Conservation (phyloP, 2,113 vertebrate genomes). For the Malaclemys terrapin region DNA sequence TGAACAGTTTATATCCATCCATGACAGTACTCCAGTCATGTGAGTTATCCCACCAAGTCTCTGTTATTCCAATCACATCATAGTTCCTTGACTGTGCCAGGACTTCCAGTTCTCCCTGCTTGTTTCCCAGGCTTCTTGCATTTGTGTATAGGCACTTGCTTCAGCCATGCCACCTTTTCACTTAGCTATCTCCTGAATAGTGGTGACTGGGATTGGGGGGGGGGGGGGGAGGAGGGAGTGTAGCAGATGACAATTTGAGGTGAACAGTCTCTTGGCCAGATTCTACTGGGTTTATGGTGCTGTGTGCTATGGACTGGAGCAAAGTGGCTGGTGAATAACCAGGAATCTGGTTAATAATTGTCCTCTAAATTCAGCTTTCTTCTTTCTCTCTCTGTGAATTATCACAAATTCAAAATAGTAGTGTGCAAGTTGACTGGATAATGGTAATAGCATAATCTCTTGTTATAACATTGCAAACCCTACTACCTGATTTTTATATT, state of each 20-base stretch:
- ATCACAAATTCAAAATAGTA: neutral
- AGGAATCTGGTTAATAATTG: neutral
- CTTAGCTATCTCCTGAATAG: too few relatives aligned
- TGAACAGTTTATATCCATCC: too few relatives aligned
- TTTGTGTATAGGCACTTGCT: neutral
- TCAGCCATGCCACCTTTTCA: too few relatives aligned
- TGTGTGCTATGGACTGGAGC: neutral
- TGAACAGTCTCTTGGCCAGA: neutral
- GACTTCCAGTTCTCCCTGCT: too few relatives aligned
- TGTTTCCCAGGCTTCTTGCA: too few relatives aligned
- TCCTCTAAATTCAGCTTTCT: neutral
- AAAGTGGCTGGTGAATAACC: neutral
- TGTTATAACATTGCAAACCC: neutral
- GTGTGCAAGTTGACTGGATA: accelerated
- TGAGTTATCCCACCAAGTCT: too few relatives aligned
- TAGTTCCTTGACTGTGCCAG: too few relatives aligned
- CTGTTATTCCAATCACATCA: too few relatives aligned
- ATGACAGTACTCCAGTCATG: too few relatives aligned
- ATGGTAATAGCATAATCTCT: neutral
- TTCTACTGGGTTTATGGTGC: neutral
- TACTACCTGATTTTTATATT: neutral
- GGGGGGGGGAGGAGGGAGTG: too few relatives aligned
- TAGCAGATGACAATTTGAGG: neutral
- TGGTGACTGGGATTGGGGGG: too few relatives aligned
- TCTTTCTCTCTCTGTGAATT: too few relatives aligned